phyloP scores from a whole-genome alignment of 2,888 invertebrate species.

The Andrena dorsata region DNA sequence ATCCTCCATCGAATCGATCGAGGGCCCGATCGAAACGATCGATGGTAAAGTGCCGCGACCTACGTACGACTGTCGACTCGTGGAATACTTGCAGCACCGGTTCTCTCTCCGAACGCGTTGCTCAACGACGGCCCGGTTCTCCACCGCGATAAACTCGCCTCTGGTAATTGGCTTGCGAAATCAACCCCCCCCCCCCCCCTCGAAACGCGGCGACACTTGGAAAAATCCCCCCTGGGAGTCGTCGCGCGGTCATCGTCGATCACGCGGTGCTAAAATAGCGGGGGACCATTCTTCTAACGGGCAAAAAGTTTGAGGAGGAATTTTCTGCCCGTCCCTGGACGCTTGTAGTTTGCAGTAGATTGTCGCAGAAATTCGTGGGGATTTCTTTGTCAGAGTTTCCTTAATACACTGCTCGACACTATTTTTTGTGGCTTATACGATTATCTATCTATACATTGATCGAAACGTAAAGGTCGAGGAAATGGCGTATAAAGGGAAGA shows the following conservation, averaged over 20 bases:
- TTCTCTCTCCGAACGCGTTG: slow-evolving; percentile 46
- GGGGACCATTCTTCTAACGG: neutral
- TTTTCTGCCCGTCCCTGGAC: neutral
- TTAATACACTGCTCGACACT: too few relatives aligned
- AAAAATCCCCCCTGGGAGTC: slow-evolving; percentile 3
- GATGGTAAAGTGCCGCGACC: slow-evolving; percentile 46
- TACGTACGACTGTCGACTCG: slow-evolving; percentile 48
- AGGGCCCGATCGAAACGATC: slow-evolving; percentile 48
- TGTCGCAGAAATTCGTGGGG: too few relatives aligned
- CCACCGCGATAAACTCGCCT: slow-evolving; percentile 57
- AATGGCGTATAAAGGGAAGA: too few relatives aligned
- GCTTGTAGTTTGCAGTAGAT: too few relatives aligned
- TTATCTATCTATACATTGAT: too few relatives aligned
- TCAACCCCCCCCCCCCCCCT: slow-evolving; percentile 41
- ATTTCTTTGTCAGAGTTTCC: too few relatives aligned
- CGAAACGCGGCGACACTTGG: slow-evolving; percentile 42
- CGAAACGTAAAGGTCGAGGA: too few relatives aligned
- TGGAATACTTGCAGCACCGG: slow-evolving; percentile 65
- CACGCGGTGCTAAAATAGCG: neutral
- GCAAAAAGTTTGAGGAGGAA: slow-evolving; percentile 4
- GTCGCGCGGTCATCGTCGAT: neutral
- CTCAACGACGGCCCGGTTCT: slow-evolving; percentile 38
- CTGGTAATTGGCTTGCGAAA: slow-evolving; percentile 63
- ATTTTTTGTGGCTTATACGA: too few relatives aligned
- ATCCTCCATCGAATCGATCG: slow-evolving; percentile 41